phyloP scores from a whole-genome alignment of 2,888 invertebrate species.

The Trileptium ribeirensis region DNA sequence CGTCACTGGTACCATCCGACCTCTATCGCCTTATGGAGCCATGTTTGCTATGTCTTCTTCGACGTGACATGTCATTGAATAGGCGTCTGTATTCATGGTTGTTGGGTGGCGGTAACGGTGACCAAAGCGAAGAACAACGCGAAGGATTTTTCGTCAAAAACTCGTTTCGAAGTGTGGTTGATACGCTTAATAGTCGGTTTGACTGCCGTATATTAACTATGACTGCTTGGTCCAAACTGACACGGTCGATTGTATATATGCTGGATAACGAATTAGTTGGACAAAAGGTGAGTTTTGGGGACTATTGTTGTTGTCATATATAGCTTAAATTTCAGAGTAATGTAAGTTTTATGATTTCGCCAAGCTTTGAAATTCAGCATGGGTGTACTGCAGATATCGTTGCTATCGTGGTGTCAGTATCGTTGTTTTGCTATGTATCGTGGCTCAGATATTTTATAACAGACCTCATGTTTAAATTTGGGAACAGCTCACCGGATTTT shows the following conservation, averaged over 20 bases:
- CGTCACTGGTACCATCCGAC: conserved; percentile 59
- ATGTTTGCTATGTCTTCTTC: conserved; percentile 64
- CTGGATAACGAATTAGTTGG: conserved; percentile 10
- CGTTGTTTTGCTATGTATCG: too few species aligned
- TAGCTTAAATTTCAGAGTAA: too few species aligned
- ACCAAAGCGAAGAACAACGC: neutral
- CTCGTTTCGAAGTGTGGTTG: neutral
- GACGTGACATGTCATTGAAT: conserved; percentile 82
- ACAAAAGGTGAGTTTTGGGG: conserved; percentile 52
- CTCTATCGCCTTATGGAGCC: conserved; percentile 67
- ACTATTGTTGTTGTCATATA: too few species aligned
- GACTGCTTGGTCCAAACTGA: neutral
- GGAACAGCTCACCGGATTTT: too few species aligned
- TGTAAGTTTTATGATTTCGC: too few species aligned
- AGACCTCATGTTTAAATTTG: too few species aligned
- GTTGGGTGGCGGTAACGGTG: conserved; percentile 61
- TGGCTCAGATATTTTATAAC: too few species aligned
- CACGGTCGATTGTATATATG: conserved; percentile 3
- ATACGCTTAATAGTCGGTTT: neutral
- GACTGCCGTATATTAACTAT: neutral
- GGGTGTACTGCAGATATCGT: too few species aligned
- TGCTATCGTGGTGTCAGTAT: too few species aligned
- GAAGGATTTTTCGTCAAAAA: neutral
- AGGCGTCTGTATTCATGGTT: conserved; percentile 76
- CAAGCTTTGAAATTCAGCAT: too few species aligned